These are phyloP conservation scores for Zaprionus capensis DNA, from an alignment of 1,140 invertebrate species.

Conservation along the genomic window DNA sequence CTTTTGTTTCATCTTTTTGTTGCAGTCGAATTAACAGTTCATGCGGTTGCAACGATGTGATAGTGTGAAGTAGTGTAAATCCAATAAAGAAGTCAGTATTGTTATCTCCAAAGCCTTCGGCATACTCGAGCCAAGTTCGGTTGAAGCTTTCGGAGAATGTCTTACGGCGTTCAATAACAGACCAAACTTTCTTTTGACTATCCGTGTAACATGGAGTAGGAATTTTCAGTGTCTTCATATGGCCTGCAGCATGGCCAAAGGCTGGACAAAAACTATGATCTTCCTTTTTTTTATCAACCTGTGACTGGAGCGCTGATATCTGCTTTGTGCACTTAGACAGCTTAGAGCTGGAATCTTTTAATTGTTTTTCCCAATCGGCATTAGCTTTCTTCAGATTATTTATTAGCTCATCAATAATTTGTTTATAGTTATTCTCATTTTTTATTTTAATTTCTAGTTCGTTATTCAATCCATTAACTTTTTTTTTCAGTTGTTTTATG, in stretches of 20 bases:
- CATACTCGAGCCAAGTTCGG: conserved; percentile 6
- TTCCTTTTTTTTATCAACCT: background rate
- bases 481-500: background rate
- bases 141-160: conserved; percentile 5
- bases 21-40: conserved; percentile 16
- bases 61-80: conserved; percentile 2
- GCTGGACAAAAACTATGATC: background rate
- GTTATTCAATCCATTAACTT: background rate
- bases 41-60: conserved; percentile 4
- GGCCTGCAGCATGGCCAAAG: background rate
- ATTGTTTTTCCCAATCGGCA: background rate
- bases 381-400: background rate
- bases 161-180: conserved; percentile 19
- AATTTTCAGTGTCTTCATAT: background rate
- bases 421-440: background rate
- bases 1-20: accelerated
- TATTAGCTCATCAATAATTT: background rate
- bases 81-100: conserved; percentile 18
- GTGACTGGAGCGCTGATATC: background rate
- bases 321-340: background rate
- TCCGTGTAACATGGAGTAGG: conserved; percentile 6
- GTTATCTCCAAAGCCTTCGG: conserved; percentile 6
- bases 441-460: background rate
- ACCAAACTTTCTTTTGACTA: background rate
- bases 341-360: background rate